Conservation (phyloP, 2,113 vertebrate species). For the Mystacornis crossleyi region DNA sequence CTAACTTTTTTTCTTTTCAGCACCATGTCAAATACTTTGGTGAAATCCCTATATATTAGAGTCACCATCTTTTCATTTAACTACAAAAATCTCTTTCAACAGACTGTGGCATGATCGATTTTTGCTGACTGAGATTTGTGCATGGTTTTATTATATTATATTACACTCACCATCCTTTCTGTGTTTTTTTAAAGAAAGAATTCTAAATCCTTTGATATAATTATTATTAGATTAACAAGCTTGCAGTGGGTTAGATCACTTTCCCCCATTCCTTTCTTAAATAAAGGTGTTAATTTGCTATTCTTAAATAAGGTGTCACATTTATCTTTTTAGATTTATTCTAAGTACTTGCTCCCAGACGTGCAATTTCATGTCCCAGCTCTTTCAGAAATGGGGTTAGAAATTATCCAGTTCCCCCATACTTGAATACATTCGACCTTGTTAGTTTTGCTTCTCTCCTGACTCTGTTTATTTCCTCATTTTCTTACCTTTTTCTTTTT, state of each 20-base stretch:
- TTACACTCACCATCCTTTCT: neutral
- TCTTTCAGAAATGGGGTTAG: neutral
- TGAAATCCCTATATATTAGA: neutral
- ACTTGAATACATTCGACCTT: neutral
- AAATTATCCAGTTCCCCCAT: neutral
- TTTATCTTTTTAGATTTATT: neutral
- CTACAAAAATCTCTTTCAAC: neutral
- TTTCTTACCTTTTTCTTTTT: neutral
- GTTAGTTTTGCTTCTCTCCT: neutral
- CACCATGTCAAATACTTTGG: neutral
- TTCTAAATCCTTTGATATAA: neutral
- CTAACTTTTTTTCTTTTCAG: neutral
- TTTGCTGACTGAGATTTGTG: neutral
- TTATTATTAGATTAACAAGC: neutral
- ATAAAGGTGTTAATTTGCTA: neutral
- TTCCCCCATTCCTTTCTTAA: neutral
- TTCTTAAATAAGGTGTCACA: neutral
- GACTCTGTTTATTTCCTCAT: neutral
- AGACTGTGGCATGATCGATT: neutral
- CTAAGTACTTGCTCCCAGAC: neutral
- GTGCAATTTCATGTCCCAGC: neutral
- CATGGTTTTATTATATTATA: neutral
- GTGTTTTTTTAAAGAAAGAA: neutral
- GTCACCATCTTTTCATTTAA: neutral
- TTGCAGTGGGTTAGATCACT: neutral